A percentile compares a stretch with the other conserved stretches of the same genome.
Conservation (phyloP, 2,888 invertebrate species). For the Tinea trinotella region DNA sequence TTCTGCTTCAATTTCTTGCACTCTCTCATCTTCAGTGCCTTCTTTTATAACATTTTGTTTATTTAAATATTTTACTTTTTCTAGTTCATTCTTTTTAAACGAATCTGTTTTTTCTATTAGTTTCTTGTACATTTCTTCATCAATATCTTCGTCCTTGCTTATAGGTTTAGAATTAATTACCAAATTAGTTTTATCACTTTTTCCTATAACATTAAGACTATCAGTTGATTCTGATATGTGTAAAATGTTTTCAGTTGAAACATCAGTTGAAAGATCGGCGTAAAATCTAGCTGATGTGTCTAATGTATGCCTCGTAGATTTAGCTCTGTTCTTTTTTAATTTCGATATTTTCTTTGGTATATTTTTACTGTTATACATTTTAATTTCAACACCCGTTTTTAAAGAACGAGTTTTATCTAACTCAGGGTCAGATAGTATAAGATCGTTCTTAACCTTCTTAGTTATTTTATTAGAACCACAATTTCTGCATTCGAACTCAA, state of each 20-base stretch:
- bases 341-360: constrained; percentile 81
- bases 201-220: constrained; percentile 59
- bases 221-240: constrained; percentile 78
- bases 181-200: constrained; percentile 23
- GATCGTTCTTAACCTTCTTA: constrained; percentile 38
- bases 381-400: constrained; percentile 64
- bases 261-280: constrained; percentile 75
- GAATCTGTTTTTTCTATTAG: constrained; percentile 69
- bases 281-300: constrained; percentile 77
- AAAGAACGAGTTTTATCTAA: constrained; percentile 36
- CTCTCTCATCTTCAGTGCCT: constrained; percentile 46
- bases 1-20: constrained; percentile 42
- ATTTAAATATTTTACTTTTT: constrained; percentile 63
- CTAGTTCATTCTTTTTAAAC: constrained; percentile 66
- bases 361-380: constrained; percentile 77
- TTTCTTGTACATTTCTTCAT: constrained; percentile 61
- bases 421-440: constrained; percentile 50
- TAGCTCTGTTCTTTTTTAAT: constrained; percentile 77
- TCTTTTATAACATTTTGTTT: constrained; percentile 64
- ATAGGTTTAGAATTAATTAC: constrained; percentile 36
- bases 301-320: constrained; percentile 56
- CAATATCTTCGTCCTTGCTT: constrained; percentile 60
- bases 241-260: constrained; percentile 73
- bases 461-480: constrained; percentile 61
- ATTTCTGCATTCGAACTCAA: constrained; percentile 62